Percentiles rank a stretch among this genome's conserved stretches.
Evolutionary conservation across 1,140 invertebrate genomes (phyloP).

Genomic region (Ceratina japonica): DNA sequence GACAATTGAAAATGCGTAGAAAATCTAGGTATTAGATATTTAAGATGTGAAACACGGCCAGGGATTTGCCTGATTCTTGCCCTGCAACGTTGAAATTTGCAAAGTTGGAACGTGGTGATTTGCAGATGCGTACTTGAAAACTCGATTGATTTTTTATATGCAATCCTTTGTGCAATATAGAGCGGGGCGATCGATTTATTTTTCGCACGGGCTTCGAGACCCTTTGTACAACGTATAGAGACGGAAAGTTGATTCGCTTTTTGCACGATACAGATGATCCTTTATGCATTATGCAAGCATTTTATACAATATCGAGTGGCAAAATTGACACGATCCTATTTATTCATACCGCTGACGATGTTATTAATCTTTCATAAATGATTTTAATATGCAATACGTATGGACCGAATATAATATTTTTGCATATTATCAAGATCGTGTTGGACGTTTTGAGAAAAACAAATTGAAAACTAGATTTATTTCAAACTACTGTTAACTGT

Average conservation of each 20-base stretch:
- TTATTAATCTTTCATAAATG: not conserved
- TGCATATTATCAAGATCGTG: too few species aligned
- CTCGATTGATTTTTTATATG: constrained; percentile 4
- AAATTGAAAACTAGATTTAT: too few species aligned
- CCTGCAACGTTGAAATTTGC: not conserved
- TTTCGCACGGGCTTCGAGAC: not conserved
- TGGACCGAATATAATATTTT: too few species aligned
- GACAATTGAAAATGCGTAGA: not conserved
- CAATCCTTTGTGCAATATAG: constrained; percentile 7
- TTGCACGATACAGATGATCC: not conserved
- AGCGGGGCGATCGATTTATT: constrained; percentile 5
- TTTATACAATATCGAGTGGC: constrained; percentile 8
- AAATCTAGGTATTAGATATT: too few species aligned
- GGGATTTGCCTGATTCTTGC: too few species aligned
- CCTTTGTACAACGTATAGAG: constrained; percentile 7
- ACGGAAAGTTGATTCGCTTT: constrained; percentile 11
- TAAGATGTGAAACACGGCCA: not conserved
- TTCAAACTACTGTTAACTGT: too few species aligned
- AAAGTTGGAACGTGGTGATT: not conserved
- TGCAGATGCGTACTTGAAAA: constrained; percentile 5
- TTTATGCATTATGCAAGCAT: constrained; percentile 8
- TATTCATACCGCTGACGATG: not conserved
- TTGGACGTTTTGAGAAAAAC: too few species aligned
- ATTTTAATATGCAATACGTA: not conserved
- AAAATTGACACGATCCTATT: not conserved